phyloP scores from a whole-genome alignment of 2,888 invertebrate species.

The Drosophila nr. medialis region DNA sequence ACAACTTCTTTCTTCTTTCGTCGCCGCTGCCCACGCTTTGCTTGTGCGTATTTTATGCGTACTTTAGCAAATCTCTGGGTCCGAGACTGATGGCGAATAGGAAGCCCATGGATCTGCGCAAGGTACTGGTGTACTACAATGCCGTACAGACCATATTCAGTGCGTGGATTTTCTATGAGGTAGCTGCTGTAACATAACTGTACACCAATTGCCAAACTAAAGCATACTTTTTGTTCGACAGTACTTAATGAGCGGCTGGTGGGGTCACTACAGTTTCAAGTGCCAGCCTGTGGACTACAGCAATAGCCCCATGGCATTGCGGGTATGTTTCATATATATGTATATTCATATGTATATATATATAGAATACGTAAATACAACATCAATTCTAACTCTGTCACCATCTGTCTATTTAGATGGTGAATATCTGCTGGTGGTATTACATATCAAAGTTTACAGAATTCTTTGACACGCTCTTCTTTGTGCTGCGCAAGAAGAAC shows the following conservation, averaged over 20 bases:
- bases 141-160: constrained; percentile 95
- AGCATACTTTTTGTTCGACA: constrained; percentile 68
- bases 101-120: constrained; percentile 93
- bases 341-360: too few species aligned
- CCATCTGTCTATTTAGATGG: constrained; percentile 89
- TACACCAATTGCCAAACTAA: not conserved
- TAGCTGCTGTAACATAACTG: constrained; percentile 79
- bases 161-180: constrained; percentile 96
- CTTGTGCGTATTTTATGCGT: constrained; percentile 93
- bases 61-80: constrained; percentile 92
- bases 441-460: constrained; percentile 98
- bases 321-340: constrained; percentile 85
- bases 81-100: constrained; percentile 95
- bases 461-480: constrained; percentile 98
- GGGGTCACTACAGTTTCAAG: constrained; percentile 91
- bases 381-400: not conserved
- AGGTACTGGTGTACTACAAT: constrained; percentile 93
- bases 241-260: constrained; percentile 91
- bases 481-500: constrained; percentile 96
- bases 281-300: constrained; percentile 96
- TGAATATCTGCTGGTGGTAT: constrained; percentile 97
- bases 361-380: not conserved
- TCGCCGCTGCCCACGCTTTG: constrained; percentile 94
- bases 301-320: constrained; percentile 88
- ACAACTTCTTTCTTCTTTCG: constrained; percentile 95